Conservation (phyloP, 2,113 vertebrate genomes). For the Takifugu bimaculatus region DNA sequence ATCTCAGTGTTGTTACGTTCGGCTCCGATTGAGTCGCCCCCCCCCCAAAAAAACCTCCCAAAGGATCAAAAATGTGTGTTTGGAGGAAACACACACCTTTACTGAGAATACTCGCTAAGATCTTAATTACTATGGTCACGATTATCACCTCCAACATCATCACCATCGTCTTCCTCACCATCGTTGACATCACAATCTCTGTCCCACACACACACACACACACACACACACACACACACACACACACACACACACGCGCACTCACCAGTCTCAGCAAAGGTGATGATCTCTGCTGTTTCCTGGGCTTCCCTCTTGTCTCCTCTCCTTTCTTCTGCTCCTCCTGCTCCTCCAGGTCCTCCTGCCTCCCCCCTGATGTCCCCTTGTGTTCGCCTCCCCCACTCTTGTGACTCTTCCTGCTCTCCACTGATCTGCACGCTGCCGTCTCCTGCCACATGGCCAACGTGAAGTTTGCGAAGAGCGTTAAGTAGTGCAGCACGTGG, state of each 20-base stretch:
- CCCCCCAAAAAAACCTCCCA: too few species aligned
- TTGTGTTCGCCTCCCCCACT: slow-evolving; percentile 28
- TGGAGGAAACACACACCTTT: not conserved
- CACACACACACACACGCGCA: slow-evolving; percentile 26
- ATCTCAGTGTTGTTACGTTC: too few species aligned
- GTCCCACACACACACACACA: slow-evolving; percentile 10
- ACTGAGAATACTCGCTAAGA: too few species aligned
- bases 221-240: too few species aligned
- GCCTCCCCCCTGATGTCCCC: slow-evolving; percentile 76
- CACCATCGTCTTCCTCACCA: slow-evolving; percentile 11
- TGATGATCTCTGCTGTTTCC: slow-evolving; percentile 96
- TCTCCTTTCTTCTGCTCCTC: slow-evolving; percentile 8
- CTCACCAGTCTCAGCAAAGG: slow-evolving; percentile 87
- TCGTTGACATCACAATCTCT: too few species aligned
- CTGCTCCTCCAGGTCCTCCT: slow-evolving; percentile 72
- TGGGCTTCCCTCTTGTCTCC: slow-evolving; percentile 48
- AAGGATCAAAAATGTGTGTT: too few species aligned
- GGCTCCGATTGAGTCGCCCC: too few species aligned
- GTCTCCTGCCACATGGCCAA: slow-evolving; percentile 90
- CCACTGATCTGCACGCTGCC: slow-evolving; percentile 94
- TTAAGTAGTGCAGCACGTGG: slow-evolving; percentile 95
- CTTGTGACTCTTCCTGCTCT: slow-evolving; percentile 73
- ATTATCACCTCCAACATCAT: not conserved
- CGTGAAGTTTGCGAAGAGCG: slow-evolving; percentile 94
- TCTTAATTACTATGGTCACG: not conserved